These are phyloP conservation scores for Popillia japonica DNA, from an alignment of 1,140 invertebrate species.

Conservation along the genomic window DNA sequence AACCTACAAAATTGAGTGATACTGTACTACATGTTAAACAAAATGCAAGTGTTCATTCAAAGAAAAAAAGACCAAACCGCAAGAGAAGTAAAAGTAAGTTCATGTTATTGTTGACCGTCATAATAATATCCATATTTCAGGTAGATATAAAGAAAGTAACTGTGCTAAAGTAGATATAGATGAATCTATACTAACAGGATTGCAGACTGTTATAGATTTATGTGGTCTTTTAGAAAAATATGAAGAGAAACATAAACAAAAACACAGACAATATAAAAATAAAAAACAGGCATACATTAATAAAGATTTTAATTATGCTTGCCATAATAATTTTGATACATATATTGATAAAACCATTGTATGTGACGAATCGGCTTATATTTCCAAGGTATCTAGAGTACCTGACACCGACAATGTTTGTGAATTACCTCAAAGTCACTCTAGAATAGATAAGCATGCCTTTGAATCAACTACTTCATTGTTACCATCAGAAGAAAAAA, in stretches of 20 bases:
- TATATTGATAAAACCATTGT: neutral
- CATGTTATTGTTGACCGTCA: neutral
- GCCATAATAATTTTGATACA: neutral
- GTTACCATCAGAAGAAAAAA: neutral
- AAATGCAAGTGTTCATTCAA: neutral
- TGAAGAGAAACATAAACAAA: neutral
- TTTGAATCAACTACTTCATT: neutral
- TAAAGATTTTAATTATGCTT: neutral
- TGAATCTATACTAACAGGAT: neutral
- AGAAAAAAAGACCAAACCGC: neutral
- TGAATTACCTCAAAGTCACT: neutral
- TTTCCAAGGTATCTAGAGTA: neutral
- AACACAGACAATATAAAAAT: neutral
- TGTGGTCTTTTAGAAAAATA: slow-evolving; percentile 17
- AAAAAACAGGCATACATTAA: neutral
- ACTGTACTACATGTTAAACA: neutral
- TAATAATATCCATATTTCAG: neutral
- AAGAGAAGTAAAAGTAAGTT: neutral
- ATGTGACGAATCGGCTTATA: neutral
- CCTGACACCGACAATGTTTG: neutral
- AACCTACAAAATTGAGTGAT: slow-evolving; percentile 19
- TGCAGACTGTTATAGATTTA: slow-evolving; percentile 3
- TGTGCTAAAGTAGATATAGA: neutral
- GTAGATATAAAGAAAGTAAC: neutral
- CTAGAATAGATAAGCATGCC: neutral